Base-by-base conservation (phyloP, 2,888 invertebrate species). In the Toxonevra muliebris region DNA sequence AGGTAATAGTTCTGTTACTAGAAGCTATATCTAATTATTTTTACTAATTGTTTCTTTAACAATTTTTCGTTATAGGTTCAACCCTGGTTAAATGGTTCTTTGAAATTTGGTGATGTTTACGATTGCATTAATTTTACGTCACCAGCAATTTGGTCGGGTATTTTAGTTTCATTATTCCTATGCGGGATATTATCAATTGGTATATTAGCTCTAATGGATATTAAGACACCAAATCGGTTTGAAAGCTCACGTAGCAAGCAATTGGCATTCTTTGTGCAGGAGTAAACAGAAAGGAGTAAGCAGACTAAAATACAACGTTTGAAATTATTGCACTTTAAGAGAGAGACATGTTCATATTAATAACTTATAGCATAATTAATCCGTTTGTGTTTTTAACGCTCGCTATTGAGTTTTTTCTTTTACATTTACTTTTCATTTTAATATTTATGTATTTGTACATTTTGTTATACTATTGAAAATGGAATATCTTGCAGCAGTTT, bases 191-290 rank as follows among this genome's bases (percentile, higher is more conserved):
- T 98, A 71, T 88, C 90, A 17, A 89, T 93, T 82, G 97, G 95
- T 8, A 87, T 98, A 65, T 87, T 89, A 15, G 95, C 97, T 92
- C 90, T 99, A 74, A 88, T 95, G 87, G 94, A 94, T 82, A 96
- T 99, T 77, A 94, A 93, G 83, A 95, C 97, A 41, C 97, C 96
- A 91, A 98, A 98, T 85, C 90, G 95, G 78, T 99, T 98, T 85
- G 98, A 99, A 86, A 98, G 94, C 86, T 94, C 94, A 66, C 95
- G 97, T 81, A 95, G 94, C 80, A 98, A 97, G 86, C 93, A 95
- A 71, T 91, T 98, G 62, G 92, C 93, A 17, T 91, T 96, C 76
- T 92, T 91, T 59, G 90, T 91, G 61, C 87, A 87, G 75, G 95
- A 95, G 80, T 94, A 90, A 87, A 30, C 30, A 30, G 30, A 4